These are phyloP conservation scores for Thalpophila matura DNA, from an alignment of 2,888 invertebrate genomes.

Conservation along the genomic window DNA sequence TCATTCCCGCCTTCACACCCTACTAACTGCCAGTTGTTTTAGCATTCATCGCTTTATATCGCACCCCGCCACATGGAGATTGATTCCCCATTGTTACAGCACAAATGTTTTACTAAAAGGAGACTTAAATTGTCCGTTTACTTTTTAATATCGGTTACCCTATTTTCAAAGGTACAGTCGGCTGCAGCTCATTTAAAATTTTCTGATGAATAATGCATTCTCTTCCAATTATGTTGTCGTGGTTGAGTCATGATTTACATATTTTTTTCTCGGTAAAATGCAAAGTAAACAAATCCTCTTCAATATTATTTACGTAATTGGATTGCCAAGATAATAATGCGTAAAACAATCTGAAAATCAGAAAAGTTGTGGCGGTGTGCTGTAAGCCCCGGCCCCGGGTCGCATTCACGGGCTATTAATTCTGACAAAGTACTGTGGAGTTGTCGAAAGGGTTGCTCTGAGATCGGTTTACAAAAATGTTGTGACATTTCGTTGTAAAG, in stretches of 20 bases:
- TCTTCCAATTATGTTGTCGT: conserved; percentile 48
- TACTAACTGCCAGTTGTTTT: conserved; percentile 89
- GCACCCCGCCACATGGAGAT: conserved; percentile 74
- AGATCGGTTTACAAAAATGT: conserved; percentile 83
- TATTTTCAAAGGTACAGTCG: conserved; percentile 18
- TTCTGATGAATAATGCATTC: conserved; percentile 56
- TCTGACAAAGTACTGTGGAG: conserved; percentile 85
- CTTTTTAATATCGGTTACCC: conserved; percentile 60
- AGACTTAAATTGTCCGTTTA: conserved; percentile 66
- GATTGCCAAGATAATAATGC: conserved; percentile 89
- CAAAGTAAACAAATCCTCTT: conserved; percentile 69
- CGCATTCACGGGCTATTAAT: conserved; percentile 88
- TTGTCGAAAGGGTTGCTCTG: conserved; percentile 85
- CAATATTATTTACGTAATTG: conserved; percentile 87
- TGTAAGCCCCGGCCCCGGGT: conserved; percentile 74
- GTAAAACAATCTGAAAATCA: conserved; percentile 88
- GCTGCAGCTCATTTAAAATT: conserved; percentile 22
- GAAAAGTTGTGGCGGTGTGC: conserved; percentile 80
- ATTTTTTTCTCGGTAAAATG: conserved; percentile 55
- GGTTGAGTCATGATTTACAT: conserved; percentile 52
- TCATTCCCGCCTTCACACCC: conserved; percentile 89
- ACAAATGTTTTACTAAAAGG: conserved; percentile 76
- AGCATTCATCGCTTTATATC: conserved; percentile 86
- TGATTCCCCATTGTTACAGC: conserved; percentile 83
- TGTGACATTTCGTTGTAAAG: conserved; percentile 78